phyloP scores from a whole-genome alignment of 2,797 vertebrate genomes.

The Telmatherina bonti region DNA sequence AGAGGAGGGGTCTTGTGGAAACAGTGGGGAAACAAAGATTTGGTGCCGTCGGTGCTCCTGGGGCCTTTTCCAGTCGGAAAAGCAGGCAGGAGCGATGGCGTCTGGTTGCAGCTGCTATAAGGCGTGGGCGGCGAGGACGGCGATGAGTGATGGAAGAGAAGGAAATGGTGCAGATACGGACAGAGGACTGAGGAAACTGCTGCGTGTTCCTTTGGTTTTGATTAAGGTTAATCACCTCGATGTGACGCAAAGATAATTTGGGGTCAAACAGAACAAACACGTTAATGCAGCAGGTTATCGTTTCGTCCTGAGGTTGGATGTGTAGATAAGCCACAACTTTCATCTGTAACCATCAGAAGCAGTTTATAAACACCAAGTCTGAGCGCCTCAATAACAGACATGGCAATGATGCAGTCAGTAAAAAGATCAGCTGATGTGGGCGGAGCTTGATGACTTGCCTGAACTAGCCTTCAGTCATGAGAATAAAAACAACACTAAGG shows the following conservation, averaged over 20 bases:
- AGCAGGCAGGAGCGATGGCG: slow-evolving; percentile 53
- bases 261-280: background rate
- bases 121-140: slow-evolving; percentile 22
- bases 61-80: slow-evolving; percentile 28
- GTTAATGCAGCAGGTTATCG: background rate
- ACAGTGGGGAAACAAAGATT: slow-evolving; percentile 50
- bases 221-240: slow-evolving; percentile 20
- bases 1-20: slow-evolving; percentile 17
- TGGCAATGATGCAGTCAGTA: background rate
- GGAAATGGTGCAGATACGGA: slow-evolving; percentile 48
- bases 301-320: background rate
- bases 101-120: slow-evolving; percentile 62
- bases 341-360: too few relatives aligned
- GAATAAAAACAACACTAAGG: too few relatives aligned
- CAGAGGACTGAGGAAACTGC: slow-evolving; percentile 25
- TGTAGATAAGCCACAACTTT: background rate
- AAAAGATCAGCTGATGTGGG: background rate
- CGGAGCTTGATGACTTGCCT: background rate
- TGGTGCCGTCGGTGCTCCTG: slow-evolving; percentile 42
- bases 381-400: background rate
- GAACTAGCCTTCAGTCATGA: too few relatives aligned
- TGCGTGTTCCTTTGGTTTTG: slow-evolving; percentile 17
- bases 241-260: slow-evolving; percentile 2
- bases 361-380: too few relatives aligned
- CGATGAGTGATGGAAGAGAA: slow-evolving; percentile 52